phyloP scores from a whole-genome alignment of 1,140 invertebrate species.

The Polyergus mexicanus region DNA sequence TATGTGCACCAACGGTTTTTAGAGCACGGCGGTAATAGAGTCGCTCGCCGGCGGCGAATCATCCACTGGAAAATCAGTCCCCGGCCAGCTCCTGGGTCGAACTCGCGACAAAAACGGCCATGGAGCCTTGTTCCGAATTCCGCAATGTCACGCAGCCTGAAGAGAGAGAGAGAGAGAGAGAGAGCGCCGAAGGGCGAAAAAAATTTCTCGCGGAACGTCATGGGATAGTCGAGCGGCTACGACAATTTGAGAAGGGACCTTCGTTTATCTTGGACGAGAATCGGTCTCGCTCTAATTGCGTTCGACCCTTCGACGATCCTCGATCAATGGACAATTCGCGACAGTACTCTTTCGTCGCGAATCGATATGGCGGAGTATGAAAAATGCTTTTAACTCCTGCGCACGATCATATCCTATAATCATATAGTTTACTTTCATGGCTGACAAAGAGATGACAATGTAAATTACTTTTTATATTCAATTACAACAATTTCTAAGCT shows the following conservation, averaged over 20 bases:
- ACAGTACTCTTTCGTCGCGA: constrained; percentile 1
- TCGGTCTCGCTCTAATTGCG: constrained; percentile 53
- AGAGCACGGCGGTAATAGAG: constrained; percentile 49
- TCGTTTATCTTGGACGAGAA: constrained; percentile 15
- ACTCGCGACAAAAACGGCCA: constrained; percentile 54
- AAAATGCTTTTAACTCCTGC: not conserved
- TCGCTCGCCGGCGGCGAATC: constrained; percentile 27
- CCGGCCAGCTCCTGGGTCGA: constrained; percentile 28
- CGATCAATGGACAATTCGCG: constrained; percentile 13
- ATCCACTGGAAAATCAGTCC: constrained; percentile 67
- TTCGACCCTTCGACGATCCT: constrained; percentile 16
- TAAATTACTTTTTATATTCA: not conserved
- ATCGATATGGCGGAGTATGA: not conserved
- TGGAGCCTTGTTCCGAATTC: constrained; percentile 57
- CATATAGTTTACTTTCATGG: not conserved
- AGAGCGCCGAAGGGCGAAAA: constrained; percentile 27
- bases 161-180: no score
- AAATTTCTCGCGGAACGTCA: constrained; percentile 29
- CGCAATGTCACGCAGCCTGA: constrained; percentile 66
- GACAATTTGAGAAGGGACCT: constrained; percentile 8
- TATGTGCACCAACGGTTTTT: constrained; percentile 38
- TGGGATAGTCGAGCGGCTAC: not conserved
- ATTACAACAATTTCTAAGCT: not conserved
- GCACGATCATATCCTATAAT: not conserved
- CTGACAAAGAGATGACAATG: not conserved